These are phyloP conservation scores for Heptranchias perlo DNA, from an alignment of 2,113 vertebrate species.

Conservation along the genomic window DNA sequence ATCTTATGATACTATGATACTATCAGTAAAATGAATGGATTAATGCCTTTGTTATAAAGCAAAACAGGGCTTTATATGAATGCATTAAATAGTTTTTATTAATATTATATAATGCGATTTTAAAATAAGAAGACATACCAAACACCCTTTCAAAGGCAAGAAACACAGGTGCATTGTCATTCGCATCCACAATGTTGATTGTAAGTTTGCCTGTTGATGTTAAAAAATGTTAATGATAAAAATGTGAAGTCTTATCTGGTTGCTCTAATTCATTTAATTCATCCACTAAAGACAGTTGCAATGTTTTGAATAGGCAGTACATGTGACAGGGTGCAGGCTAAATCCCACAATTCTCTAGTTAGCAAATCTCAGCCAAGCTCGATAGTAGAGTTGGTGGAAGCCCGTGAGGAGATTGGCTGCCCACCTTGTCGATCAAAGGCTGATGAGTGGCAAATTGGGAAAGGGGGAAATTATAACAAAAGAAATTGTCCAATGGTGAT, in stretches of 20 bases:
- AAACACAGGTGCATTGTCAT: constrained; percentile 78
- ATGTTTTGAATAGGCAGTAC: not conserved
- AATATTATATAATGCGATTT: not conserved
- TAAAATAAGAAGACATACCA: constrained; percentile 55
- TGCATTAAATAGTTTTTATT: not conserved
- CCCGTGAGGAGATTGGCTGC: too few species aligned
- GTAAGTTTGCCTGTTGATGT: constrained; percentile 52
- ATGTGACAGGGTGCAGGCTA: too few species aligned
- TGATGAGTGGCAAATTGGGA: not conserved
- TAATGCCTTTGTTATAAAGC: not conserved
- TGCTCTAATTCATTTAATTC: not conserved
- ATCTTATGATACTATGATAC: too few species aligned
- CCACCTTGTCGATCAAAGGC: not conserved
- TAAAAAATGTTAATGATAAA: not conserved
- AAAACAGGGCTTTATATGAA: not conserved
- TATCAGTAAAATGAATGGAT: not conserved
- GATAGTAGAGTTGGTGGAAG: not conserved
- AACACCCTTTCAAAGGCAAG: constrained; percentile 53
- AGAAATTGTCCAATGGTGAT: not conserved
- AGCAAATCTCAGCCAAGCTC: not conserved
- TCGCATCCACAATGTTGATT: constrained; percentile 73
- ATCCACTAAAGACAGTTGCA: not conserved
- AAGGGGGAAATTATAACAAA: not conserved
- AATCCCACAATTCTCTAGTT: not conserved
- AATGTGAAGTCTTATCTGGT: not conserved